phyloP scores from a whole-genome alignment of 1,140 invertebrate species.

The Galendromus occidentalis region DNA sequence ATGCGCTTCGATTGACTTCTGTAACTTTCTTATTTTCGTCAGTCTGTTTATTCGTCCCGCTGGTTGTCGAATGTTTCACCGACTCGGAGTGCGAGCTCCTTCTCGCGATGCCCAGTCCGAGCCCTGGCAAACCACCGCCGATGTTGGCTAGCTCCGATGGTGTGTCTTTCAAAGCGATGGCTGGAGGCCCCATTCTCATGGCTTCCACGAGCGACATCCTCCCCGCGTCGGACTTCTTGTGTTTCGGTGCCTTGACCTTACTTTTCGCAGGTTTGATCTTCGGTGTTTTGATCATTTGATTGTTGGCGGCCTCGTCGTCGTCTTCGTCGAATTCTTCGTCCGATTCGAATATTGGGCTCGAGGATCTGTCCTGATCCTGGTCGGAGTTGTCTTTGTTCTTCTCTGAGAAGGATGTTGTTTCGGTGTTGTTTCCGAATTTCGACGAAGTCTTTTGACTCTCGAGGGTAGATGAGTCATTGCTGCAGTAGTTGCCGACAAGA shows the following conservation, averaged over 20 bases:
- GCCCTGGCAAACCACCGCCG: constrained; percentile 36
- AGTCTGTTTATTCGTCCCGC: too few species aligned
- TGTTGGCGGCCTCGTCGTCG: constrained; percentile 23
- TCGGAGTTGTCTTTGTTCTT: constrained; percentile 24
- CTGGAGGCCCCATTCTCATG: not conserved
- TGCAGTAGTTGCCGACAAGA: constrained; percentile 30
- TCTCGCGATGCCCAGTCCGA: constrained; percentile 20
- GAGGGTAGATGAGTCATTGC: constrained; percentile 4
- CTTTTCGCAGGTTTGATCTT: constrained; percentile 15
- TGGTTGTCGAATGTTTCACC: constrained; percentile 16
- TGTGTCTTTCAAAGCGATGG: not conserved
- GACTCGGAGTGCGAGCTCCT: constrained; percentile 13
- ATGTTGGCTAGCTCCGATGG: constrained; percentile 35
- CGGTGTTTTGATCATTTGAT: constrained; percentile 4
- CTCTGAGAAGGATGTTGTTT: constrained; percentile 13
- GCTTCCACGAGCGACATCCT: constrained; percentile 19
- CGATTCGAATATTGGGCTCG: constrained; percentile 83
- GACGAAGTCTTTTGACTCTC: constrained; percentile 5
- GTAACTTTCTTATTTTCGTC: too few species aligned
- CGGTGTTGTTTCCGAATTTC: constrained; percentile 18
- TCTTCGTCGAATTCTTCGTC: constrained; percentile 55
- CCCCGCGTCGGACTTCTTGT: constrained; percentile 12
- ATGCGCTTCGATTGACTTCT: not conserved
- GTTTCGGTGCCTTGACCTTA: constrained; percentile 14
- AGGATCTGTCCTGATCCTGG: constrained; percentile 56